phyloP scores from a whole-genome alignment of 2,888 invertebrate genomes.

The Philereme transversata region DNA sequence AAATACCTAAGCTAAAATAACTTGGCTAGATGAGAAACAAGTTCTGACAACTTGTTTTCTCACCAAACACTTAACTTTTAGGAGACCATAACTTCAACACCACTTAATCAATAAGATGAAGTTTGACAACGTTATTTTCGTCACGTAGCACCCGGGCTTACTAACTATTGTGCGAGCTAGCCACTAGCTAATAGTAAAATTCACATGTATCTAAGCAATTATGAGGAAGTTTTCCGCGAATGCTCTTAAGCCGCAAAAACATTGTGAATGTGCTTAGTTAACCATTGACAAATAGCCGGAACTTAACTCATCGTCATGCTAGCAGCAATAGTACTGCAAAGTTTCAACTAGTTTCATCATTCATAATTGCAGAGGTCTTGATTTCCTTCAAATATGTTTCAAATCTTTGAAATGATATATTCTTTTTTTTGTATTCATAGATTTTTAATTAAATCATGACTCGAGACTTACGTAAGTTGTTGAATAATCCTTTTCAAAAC shows the following conservation, averaged over 20 bases:
- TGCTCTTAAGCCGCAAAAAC: not conserved
- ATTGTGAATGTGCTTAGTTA: constrained; percentile 9
- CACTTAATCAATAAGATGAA: constrained; percentile 46
- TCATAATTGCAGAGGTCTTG: not conserved
- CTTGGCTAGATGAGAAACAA: constrained; percentile 15
- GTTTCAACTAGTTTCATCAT: constrained; percentile 26
- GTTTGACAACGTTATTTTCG: constrained; percentile 47
- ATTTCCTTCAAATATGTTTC: not conserved
- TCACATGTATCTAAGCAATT: constrained; percentile 8
- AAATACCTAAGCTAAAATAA: constrained; percentile 12
- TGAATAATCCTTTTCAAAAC: constrained; percentile 39
- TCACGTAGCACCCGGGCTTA: constrained; percentile 53
- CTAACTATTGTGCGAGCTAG: not conserved
- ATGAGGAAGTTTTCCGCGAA: constrained; percentile 19
- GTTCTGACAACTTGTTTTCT: constrained; percentile 28
- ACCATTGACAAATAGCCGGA: constrained; percentile 20
- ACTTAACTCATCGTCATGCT: constrained; percentile 14
- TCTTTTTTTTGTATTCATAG: not conserved
- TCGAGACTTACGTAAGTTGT: constrained; percentile 37
- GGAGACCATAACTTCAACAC: constrained; percentile 34
- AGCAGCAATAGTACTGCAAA: constrained; percentile 4
- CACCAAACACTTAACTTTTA: constrained; percentile 38
- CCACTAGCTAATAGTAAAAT: constrained; percentile 1
- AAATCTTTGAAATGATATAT: not conserved
- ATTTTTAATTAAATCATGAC: not conserved